Conservation (phyloP, 2,797 vertebrate genomes). For the Semotilus atromaculatus region DNA sequence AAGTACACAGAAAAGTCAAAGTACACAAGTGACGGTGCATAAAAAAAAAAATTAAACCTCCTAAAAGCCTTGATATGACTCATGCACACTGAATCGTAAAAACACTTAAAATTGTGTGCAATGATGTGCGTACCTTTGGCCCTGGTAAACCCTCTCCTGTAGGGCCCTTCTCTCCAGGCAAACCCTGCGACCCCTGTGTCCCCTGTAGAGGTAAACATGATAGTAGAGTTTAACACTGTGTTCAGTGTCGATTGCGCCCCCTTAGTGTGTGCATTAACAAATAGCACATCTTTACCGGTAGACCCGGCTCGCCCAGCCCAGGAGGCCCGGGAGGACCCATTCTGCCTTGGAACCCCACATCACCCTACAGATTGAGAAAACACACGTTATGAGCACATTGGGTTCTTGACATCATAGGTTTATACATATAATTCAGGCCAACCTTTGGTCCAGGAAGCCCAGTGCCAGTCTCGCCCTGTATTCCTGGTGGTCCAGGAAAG, state of each 20-base stretch:
- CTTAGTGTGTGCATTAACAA: background rate
- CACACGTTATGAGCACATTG: constrained; percentile 6
- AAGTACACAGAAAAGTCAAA: too few species aligned
- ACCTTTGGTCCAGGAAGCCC: constrained; percentile 90
- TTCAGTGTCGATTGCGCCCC: background rate
- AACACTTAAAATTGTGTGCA: background rate
- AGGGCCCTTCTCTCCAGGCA: constrained; percentile 85
- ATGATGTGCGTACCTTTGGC: constrained; percentile 79
- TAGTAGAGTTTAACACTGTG: background rate
- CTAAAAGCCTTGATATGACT: background rate
- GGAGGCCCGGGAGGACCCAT: constrained; percentile 81
- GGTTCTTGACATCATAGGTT: background rate
- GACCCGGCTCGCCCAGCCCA: constrained; percentile 85
- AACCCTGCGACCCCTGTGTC: constrained; percentile 86
- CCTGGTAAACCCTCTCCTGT: constrained; percentile 88
- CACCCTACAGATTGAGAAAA: constrained; percentile 76
- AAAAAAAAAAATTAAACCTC: background rate
- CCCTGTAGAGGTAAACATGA: constrained; percentile 74
- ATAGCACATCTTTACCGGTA: constrained; percentile 70
- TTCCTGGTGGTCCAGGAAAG: constrained; percentile 84
- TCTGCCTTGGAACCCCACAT: constrained; percentile 82
- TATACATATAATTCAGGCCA: constrained; percentile 39
- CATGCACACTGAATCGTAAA: background rate
- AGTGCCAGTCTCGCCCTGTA: constrained; percentile 88
- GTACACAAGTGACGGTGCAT: background rate